Base-by-base conservation (phyloP, 1,140 invertebrate genomes). In the Anoplophora glabripennis region DNA sequence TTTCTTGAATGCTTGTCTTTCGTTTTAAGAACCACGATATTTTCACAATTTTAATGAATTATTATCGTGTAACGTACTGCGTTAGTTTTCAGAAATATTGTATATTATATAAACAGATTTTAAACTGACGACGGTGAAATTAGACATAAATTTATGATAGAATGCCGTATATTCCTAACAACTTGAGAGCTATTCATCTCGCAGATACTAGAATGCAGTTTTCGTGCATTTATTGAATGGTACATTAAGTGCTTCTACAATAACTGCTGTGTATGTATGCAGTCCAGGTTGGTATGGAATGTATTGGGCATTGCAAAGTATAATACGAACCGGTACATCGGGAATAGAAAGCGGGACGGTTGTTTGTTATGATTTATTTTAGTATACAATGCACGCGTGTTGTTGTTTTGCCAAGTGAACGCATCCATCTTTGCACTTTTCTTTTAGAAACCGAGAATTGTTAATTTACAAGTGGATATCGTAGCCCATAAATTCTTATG, bases 181-280 rank as follows among this genome's bases (percentile, higher is more conserved):
- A n/a, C 33, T 48, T 35, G 12, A 40, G 47, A 21, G 44, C 18
- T 37, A 46, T 61, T 54, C 47, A 61, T 55, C 42, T 56, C 35
- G 49, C 38, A 49, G 47, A 33, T 18, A 38, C 15, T 11, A 14
- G 48, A 57, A 44, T 59, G 62, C 63, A 64, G 65, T 65, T 65
- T 68, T 63, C 60, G 63, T 59, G 58, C 63, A 68, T 68, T 65
- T 65, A 68, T 61, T 65, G 60, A 68, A 68, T 68, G 63, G 60
- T 45, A 65, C 66, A 68, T 68, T 65, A 68, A 61, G 49, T 58
- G 57, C 53, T 65, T 51, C 28, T 56, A 53, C 51, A 61, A 60
- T 60, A 53, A 38, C 55, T 47, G 55, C 36, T 15, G 36, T 49
- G 11, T n/a, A 41, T 52, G 36, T 58, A 58, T 58, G 47, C 47